Evolutionary conservation across 2,888 invertebrate genomes (phyloP), one percentile per base, ranked within the genome.

Genomic region (Arrhopalites spinosus): DNA sequence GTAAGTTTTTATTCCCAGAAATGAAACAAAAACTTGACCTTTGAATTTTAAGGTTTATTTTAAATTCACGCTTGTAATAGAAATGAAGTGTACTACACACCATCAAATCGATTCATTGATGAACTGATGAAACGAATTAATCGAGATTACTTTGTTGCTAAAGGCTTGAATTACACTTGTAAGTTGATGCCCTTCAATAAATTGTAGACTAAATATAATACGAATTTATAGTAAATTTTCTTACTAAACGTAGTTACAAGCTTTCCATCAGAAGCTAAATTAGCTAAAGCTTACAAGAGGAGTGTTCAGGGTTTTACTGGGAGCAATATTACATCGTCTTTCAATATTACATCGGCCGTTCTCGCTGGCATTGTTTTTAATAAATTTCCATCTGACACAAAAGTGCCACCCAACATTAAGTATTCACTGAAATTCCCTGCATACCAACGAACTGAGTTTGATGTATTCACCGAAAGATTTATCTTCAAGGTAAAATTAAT

Each of bases 401-500:
- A 69, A 75, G 69, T 69, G 74, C 69, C n/a, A 76, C 77, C 59
- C 23, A 59, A 7, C 15, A 59, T 47, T 56, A 56, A 82, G 79
- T 82, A 82, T 43, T 76, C 79, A n/a, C 64, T 82, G 13, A 74
- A 81, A 15, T 82, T 82, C 73, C 82, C 82, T 25, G 81, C 82
- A 3, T 78, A 79, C 56, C 82, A 82, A 72, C 30, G 82, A 61
- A 80, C 80, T 61, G 77, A 76, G 20, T 82, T 82, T 74, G 81
- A 81, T 66, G 64, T 81, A 7, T 69, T 82, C 23, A 78, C 77
- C 36, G 82, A 82, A 77, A 67, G 81, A 50, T 80, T 81, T 70
- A 78, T 79, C 11, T 68, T 80, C 5, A 80, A 82, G 94, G 94
- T 86, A n/a, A n/a, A n/a, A n/a, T n/a, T n/a, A n/a, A n/a, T n/a